Conservation (phyloP, 2,797 vertebrate species). For the Cossypha dichroa region DNA sequence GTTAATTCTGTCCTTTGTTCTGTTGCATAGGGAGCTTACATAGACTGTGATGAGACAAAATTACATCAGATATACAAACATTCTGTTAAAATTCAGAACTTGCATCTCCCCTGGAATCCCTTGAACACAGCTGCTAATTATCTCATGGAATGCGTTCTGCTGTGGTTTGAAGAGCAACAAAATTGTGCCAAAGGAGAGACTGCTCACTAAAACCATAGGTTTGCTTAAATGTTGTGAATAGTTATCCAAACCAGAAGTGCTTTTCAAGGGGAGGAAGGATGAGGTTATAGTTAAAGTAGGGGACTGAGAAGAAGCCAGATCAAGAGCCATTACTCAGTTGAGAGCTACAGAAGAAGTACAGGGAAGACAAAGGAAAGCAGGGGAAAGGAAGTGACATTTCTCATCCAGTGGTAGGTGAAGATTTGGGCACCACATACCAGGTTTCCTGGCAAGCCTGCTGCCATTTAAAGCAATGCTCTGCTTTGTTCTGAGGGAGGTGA, state of each 20-base stretch:
- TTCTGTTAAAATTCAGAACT: slow-evolving; percentile 32
- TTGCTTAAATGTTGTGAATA: background rate
- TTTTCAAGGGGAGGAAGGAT: background rate
- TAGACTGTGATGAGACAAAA: slow-evolving; percentile 9
- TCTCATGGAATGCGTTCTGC: background rate
- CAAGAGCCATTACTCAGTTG: background rate
- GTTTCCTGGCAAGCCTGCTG: background rate
- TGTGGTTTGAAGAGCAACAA: background rate
- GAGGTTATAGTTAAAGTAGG: background rate
- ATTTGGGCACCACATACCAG: background rate
- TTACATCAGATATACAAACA: background rate
- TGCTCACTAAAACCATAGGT: background rate
- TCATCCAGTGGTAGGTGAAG: background rate
- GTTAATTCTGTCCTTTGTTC: background rate
- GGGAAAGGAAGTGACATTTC: background rate
- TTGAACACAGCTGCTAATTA: slow-evolving; percentile 22
- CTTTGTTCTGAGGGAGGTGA: background rate
- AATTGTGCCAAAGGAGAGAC: background rate
- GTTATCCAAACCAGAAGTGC: background rate
- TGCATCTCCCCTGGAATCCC: background rate
- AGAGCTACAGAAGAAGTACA: background rate
- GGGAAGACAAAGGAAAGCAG: background rate
- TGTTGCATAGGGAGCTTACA: background rate
- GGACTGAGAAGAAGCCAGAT: background rate
- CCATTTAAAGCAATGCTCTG: background rate